phyloP scores from a whole-genome alignment of 2,113 vertebrate genomes.

The Rhinoderma darwinii region DNA sequence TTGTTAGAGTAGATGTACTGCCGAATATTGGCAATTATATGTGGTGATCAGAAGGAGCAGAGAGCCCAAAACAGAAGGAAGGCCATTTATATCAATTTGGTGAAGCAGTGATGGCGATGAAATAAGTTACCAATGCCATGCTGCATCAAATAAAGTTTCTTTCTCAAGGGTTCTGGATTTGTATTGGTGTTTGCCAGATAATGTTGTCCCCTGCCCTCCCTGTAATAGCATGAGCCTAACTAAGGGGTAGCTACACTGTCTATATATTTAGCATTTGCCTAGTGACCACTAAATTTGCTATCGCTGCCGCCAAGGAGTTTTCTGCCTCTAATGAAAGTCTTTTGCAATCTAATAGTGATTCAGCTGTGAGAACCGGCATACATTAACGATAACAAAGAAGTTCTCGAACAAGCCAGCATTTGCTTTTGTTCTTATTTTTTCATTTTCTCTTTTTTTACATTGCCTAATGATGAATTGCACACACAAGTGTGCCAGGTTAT shows the following conservation, averaged over 20 bases:
- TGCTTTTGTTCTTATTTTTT: conserved; percentile 70
- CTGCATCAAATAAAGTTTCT: conserved; percentile 28
- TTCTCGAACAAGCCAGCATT: conserved; percentile 71
- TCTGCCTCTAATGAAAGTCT: conserved; percentile 73
- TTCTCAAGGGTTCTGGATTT: conserved; percentile 17
- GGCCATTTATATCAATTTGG: conserved; percentile 85
- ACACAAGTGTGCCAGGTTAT: conserved; percentile 70
- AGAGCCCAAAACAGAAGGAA: conserved; percentile 81
- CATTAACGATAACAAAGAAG: conserved; percentile 79
- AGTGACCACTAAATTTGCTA: conserved; percentile 71
- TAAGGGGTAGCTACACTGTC: not conserved
- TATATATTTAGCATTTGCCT: conserved; percentile 16
- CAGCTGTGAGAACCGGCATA: conserved; percentile 74
- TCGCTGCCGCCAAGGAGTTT: conserved; percentile 72
- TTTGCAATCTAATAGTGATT: conserved; percentile 73
- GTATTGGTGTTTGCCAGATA: conserved; percentile 8
- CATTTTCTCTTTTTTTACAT: conserved; percentile 66
- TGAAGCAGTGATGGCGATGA: conserved; percentile 74
- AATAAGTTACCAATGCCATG: conserved; percentile 71
- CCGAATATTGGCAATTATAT: conserved; percentile 74
- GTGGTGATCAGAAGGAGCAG: conserved; percentile 72
- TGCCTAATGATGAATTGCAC: conserved; percentile 73
- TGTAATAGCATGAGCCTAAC: not conserved
- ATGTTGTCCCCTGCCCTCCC: not conserved
- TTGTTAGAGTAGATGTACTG: conserved; percentile 72